A percentile compares a stretch with the other conserved stretches of the same genome.
phyloP scores from a whole-genome alignment of 2,888 invertebrate species.

The Nephrotoma appendiculata region DNA sequence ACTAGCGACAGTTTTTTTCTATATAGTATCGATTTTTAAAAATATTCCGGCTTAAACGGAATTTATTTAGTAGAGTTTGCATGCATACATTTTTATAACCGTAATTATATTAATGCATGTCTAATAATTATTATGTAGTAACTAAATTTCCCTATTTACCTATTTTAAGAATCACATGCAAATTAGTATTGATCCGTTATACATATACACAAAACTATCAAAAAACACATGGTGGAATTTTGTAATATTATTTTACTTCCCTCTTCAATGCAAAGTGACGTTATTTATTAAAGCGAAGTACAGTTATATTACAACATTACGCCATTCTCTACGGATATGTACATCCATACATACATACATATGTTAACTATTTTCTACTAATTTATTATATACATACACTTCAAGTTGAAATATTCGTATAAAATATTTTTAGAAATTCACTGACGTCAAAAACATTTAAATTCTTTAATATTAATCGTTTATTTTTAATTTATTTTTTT shows the following conservation, averaged over 20 bases:
- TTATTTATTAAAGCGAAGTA: neutral
- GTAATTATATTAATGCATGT: neutral
- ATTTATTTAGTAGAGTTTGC: neutral
- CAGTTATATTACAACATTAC: neutral
- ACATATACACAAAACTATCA: neutral
- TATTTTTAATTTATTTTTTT: neutral
- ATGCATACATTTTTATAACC: neutral
- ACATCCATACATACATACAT: neutral
- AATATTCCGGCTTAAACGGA: neutral
- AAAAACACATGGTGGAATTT: neutral
- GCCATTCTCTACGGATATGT: neutral
- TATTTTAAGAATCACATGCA: neutral
- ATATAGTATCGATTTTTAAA: too few relatives aligned
- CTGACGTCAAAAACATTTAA: neutral
- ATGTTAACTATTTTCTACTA: neutral
- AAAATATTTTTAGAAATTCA: neutral
- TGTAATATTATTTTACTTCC: neutral
- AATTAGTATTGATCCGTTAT: neutral
- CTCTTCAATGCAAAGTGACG: neutral
- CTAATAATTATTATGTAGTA: neutral
- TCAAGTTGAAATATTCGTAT: neutral
- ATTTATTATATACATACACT: neutral
- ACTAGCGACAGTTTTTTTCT: too few relatives aligned
- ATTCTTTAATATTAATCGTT: neutral
- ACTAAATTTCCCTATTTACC: neutral